A percentile compares a stretch with the other conserved stretches of the same genome.
These are phyloP conservation scores for Recurvirostra avosetta DNA, from an alignment of 2,113 vertebrate species.

Conservation along the genomic window DNA sequence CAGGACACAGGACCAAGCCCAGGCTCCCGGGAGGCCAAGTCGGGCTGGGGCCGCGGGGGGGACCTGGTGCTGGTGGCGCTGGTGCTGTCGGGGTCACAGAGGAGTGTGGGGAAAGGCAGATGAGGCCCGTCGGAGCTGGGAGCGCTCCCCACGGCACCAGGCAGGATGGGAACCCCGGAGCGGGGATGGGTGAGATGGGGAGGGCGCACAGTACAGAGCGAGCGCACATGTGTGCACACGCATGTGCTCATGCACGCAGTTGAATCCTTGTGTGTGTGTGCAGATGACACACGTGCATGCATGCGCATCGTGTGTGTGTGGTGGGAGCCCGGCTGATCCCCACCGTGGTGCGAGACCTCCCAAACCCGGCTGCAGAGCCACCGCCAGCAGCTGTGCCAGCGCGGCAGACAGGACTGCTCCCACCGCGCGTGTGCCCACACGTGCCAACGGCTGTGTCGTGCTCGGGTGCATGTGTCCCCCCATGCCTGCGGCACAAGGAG, in stretches of 20 bases:
- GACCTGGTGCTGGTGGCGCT: background rate
- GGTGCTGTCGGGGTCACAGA: background rate
- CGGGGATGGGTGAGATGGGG: background rate
- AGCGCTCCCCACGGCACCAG: rapidly evolving
- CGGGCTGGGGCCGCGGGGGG: background rate
- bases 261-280: background rate
- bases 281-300: rapidly evolving
- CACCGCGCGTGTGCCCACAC: rapidly evolving
- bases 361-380: background rate
- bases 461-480: rapidly evolving
- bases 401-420: background rate
- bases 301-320: rapidly evolving
- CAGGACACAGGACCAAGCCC: background rate
- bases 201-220: rapidly evolving
- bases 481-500: background rate
- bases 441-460: background rate
- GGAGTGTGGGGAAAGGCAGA: background rate
- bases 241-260: rapidly evolving
- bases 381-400: background rate
- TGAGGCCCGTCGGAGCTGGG: background rate
- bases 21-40: background rate
- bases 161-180: no score
- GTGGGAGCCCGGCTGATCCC: background rate
- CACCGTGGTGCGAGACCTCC: rapidly evolving
- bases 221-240: background rate